Evolutionary conservation across 2,113 vertebrate species (phyloP).

Genomic region (Coracopsis vasa): DNA sequence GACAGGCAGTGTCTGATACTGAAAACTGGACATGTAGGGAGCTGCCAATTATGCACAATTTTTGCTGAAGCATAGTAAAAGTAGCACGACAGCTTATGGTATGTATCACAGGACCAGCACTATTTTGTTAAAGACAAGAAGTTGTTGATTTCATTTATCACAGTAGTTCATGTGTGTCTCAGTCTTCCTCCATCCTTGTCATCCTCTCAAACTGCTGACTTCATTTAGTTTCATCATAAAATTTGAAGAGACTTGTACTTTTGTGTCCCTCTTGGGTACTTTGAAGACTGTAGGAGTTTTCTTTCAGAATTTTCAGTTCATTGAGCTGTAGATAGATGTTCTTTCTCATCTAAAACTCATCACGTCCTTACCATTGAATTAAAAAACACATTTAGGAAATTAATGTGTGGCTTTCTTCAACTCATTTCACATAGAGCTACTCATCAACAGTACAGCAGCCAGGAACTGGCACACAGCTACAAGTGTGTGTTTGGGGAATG

Average conservation of each 20-base stretch:
- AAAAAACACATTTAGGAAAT: slow-evolving; percentile 50
- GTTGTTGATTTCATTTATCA: slow-evolving; percentile 15
- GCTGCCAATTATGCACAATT: neutral
- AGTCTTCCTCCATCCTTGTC: neutral
- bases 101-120: neutral
- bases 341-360: slow-evolving; percentile 58
- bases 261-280: neutral
- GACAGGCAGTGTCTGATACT: neutral
- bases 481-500: neutral
- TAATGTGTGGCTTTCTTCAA: slow-evolving; percentile 43
- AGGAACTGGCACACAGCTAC: neutral
- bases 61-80: slow-evolving; percentile 10
- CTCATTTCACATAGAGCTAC: slow-evolving; percentile 15
- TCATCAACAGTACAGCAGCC: neutral
- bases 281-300: slow-evolving; percentile 32
- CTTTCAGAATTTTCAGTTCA: slow-evolving; percentile 48
- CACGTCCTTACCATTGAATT: neutral
- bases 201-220: slow-evolving; percentile 13
- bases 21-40: neutral
- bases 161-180: slow-evolving; percentile 2
- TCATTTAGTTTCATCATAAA: slow-evolving; percentile 37
- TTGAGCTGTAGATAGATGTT: slow-evolving; percentile 41
- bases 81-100: neutral
- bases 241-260: slow-evolving; percentile 36
- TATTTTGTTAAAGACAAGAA: neutral